Evolutionary conservation across 2,888 invertebrate species (phyloP).

Genomic region (Leptopterna dolabrata): DNA sequence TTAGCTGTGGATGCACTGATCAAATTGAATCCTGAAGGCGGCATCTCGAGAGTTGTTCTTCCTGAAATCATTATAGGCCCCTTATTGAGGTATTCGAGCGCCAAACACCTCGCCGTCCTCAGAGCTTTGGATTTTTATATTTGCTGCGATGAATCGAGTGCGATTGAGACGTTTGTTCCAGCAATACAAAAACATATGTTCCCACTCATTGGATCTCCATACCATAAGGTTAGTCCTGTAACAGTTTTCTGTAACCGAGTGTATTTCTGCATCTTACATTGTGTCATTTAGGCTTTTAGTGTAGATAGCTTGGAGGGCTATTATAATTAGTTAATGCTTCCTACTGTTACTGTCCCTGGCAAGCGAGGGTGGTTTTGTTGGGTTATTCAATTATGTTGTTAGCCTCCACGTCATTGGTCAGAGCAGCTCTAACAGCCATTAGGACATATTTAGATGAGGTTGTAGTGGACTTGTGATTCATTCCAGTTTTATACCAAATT

Average conservation of each 20-base stretch:
- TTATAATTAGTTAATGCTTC: too few relatives aligned
- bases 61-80: constrained; percentile 47
- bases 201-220: constrained; percentile 76
- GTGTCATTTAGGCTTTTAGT: too few relatives aligned
- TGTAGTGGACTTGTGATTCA: too few relatives aligned
- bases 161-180: constrained; percentile 66
- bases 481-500: too few relatives aligned
- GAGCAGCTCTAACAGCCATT: too few relatives aligned
- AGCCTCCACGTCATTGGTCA: too few relatives aligned
- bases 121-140: constrained; percentile 71
- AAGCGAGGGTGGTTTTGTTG: too few relatives aligned
- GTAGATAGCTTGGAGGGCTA: too few relatives aligned
- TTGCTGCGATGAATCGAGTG: constrained; percentile 67
- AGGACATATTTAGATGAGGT: too few relatives aligned
- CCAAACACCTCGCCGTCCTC: constrained; percentile 66
- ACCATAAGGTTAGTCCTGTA: constrained; percentile 69
- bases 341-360: too few relatives aligned
- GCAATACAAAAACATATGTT: constrained; percentile 68
- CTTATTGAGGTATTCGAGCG: constrained; percentile 28
- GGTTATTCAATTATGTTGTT: too few relatives aligned
- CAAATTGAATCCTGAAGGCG: constrained; percentile 46
- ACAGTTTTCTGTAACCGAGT: not conserved
- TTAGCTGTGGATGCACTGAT: constrained; percentile 49
- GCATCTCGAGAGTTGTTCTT: constrained; percentile 29
- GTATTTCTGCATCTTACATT: too few relatives aligned